Evolutionary conservation across 2,797 vertebrate genomes (phyloP).

Genomic region (Emys orbicularis): DNA sequence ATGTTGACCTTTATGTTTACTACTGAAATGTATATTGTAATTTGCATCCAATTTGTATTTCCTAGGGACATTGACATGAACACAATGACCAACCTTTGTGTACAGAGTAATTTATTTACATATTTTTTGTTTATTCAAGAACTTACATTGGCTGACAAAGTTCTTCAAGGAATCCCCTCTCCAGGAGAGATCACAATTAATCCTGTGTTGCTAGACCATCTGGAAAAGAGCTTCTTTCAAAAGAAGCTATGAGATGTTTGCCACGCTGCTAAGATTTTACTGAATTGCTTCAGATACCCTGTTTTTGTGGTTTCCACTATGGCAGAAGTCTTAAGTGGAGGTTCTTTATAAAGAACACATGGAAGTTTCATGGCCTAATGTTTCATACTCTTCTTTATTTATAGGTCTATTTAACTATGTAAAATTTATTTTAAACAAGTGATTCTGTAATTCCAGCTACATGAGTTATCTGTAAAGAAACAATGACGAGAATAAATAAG

Average conservation of each 20-base stretch:
- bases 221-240: constrained; percentile 59
- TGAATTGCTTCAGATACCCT: constrained; percentile 68
- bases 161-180: constrained; percentile 67
- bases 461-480: neutral
- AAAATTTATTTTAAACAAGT: neutral
- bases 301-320: constrained; percentile 31
- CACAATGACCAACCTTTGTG: neutral
- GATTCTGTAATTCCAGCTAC: constrained; percentile 12
- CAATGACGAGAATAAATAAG: neutral
- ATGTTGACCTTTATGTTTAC: neutral
- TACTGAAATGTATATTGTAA: constrained; percentile 21
- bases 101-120: constrained; percentile 46
- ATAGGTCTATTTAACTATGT: neutral
- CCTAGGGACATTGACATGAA: constrained; percentile 23
- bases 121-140: constrained; percentile 55
- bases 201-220: constrained; percentile 57
- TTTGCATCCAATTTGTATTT: constrained; percentile 28
- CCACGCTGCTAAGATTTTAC: constrained; percentile 62
- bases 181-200: constrained; percentile 64
- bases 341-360: constrained; percentile 48
- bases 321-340: constrained; percentile 50
- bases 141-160: constrained; percentile 25
- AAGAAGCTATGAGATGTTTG: constrained; percentile 47
- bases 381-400: neutral
- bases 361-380: neutral